Evolutionary conservation across 2,888 invertebrate genomes (phyloP).

Genomic region (Lapara coniferarum): DNA sequence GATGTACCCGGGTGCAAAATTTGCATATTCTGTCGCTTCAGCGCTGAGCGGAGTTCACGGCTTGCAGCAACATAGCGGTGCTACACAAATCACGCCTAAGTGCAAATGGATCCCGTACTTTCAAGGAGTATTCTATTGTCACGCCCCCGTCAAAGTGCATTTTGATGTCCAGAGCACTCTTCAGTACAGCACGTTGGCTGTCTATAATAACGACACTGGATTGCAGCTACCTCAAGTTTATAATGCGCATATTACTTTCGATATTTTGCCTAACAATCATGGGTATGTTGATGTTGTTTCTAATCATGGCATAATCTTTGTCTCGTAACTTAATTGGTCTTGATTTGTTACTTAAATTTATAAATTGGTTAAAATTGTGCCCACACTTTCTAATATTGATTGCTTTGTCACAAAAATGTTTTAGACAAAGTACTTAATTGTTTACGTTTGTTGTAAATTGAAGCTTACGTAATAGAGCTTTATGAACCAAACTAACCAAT

Average conservation of each 20-base stretch:
- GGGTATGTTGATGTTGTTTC: constrained; percentile 55
- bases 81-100: constrained; percentile 45
- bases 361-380: neutral
- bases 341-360: neutral
- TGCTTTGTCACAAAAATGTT: neutral
- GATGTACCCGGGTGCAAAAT: constrained; percentile 64
- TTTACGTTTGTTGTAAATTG: neutral
- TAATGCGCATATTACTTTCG: constrained; percentile 64
- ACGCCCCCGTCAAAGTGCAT: constrained; percentile 66
- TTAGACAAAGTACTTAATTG: neutral
- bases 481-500: no score
- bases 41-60: constrained; percentile 63
- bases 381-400: constrained; percentile 1
- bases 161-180: constrained; percentile 63
- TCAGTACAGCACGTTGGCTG: constrained; percentile 52
- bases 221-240: constrained; percentile 59
- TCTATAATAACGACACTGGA: constrained; percentile 69
- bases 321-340: neutral
- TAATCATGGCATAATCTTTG: neutral
- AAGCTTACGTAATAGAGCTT: neutral
- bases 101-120: constrained; percentile 75
- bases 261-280: constrained; percentile 58
- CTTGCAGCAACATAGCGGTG: constrained; percentile 58
- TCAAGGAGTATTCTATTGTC: constrained; percentile 70
- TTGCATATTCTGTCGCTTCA: constrained; percentile 67